Conservation (phyloP, 2,888 invertebrate genomes). For the Melolontha melolontha region DNA sequence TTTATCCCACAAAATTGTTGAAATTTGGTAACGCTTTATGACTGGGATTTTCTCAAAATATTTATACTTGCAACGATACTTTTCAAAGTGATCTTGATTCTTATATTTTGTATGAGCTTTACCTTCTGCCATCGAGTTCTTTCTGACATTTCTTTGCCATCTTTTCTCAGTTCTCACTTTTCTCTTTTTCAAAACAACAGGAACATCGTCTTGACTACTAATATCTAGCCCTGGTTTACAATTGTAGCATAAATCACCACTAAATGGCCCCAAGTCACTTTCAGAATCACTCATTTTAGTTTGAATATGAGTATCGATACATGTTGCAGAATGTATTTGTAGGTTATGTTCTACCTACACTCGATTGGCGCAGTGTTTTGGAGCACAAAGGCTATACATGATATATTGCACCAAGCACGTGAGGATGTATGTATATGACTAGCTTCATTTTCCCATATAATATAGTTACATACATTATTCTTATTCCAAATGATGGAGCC, state of each 20-base stretch:
- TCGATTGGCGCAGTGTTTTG: no score
- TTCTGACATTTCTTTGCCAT: conserved; percentile 33
- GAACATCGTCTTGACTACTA: conserved; percentile 13
- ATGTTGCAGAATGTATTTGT: no score
- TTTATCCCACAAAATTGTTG: conserved; percentile 1
- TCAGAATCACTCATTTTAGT: conserved; percentile 9
- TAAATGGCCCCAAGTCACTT: conserved; percentile 17
- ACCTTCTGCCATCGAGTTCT: conserved; percentile 12
- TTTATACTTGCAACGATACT: no score
- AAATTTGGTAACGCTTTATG: neutral
- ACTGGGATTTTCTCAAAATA: conserved; percentile 11
- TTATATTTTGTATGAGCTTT: no score
- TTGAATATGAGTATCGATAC: neutral
- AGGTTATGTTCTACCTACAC: no score
- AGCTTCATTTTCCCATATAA: no score
- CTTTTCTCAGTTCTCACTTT: conserved; percentile 23
- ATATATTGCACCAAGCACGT: no score
- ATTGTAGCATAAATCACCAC: conserved; percentile 12
- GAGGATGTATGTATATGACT: no score
- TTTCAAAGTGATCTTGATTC: no score
- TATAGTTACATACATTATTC: no score
- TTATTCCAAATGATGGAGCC: no score
- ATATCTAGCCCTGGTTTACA: neutral
- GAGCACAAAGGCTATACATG: no score
- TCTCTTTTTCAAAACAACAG: conserved; percentile 16